A percentile compares a stretch with the other conserved stretches of the same genome.
Evolutionary conservation across 1,140 invertebrate genomes (phyloP).

Genomic region (Lycorma delicatula): DNA sequence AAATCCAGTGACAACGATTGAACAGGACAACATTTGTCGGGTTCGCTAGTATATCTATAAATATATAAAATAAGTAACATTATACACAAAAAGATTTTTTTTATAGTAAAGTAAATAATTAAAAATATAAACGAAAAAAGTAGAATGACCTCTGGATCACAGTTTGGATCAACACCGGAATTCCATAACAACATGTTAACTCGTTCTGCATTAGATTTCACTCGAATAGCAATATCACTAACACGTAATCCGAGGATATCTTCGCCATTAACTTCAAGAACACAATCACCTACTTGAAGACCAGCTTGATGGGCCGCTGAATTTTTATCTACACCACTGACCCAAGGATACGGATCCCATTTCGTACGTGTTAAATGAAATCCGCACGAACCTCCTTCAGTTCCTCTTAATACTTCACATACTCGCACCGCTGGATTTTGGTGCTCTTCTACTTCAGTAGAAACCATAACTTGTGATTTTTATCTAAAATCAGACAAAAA

Average conservation of each 20-base stretch:
- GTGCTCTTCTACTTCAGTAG: conserved; percentile 21
- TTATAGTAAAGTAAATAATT: too few relatives aligned
- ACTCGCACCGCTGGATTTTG: conserved; percentile 23
- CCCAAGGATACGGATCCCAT: conserved; percentile 65
- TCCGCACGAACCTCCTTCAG: conserved; percentile 38
- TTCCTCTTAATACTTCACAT: conserved; percentile 23
- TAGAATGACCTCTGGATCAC: conserved; percentile 33
- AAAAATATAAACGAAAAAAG: too few relatives aligned
- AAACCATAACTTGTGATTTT: too few relatives aligned
- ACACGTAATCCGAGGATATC: conserved; percentile 51
- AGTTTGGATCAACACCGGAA: conserved; percentile 38
- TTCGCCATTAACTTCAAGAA: conserved; percentile 50
- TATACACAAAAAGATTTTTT: too few relatives aligned
- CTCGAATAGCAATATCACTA: conserved; percentile 46
- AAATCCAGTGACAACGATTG: too few relatives aligned
- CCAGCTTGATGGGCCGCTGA: conserved; percentile 42
- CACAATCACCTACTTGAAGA: conserved; percentile 48
- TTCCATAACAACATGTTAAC: conserved; percentile 42
- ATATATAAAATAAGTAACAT: too few relatives aligned
- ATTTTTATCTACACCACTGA: conserved; percentile 41
- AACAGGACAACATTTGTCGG: too few relatives aligned
- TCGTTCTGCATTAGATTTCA: conserved; percentile 38
- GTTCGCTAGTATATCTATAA: too few relatives aligned
- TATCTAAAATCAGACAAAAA: too few relatives aligned
- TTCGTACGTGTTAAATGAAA: conserved; percentile 55